Base-by-base conservation (phyloP, 2,797 vertebrate species). In the Mormyrus hasselquistii region DNA sequence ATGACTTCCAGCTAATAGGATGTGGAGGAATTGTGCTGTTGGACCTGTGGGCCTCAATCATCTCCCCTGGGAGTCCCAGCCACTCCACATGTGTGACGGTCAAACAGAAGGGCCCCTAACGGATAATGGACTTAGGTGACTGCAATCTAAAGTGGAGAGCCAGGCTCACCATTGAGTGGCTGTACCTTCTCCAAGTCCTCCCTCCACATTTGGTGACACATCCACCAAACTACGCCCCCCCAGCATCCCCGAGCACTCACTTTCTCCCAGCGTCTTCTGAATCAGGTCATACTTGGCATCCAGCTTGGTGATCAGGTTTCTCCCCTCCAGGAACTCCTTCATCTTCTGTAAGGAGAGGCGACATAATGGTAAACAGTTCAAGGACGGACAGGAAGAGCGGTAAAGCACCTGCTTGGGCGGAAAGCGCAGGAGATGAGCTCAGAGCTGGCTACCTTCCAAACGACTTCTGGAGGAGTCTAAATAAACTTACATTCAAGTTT, bases 251-350 rank as follows among this genome's bases (percentile, higher is more conserved):
- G 44, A 89, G 22, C 38, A 97, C 98, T 98, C 94, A 99, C 98
- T 99, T 95, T 99, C 98, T 96, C 98, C 98, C 92, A 99, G 93
- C 88, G 97, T 97, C 94, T 99, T 99, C 95, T 99, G 96, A 1
- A 99, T 97, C 89, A 99, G 97, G 92, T 99, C 98, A 0, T 98
- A 97, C 94, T 99, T 99, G 94, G 98, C 98, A 93, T 99, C 97
- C 83, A 99, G 97, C 93, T 99, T 99, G 4, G 98, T 99, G 94
- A 99, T 99, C 93, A 99, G 96, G 94, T 97, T 99, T 94, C 98
- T 97, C 90, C 98, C 98, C 91, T 99, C 98, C 93, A 99, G 95
- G 92, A 99, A 99, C 92, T 99, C 98, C 95, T 99, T 99, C 96
- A 99, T 97, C 94, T 99, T 99, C 98, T 99, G 92, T 88, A 44